Evolutionary conservation across 2,888 invertebrate species (phyloP), one percentile per base, ranked within the genome.

Genomic region (Epinotia nisella): DNA sequence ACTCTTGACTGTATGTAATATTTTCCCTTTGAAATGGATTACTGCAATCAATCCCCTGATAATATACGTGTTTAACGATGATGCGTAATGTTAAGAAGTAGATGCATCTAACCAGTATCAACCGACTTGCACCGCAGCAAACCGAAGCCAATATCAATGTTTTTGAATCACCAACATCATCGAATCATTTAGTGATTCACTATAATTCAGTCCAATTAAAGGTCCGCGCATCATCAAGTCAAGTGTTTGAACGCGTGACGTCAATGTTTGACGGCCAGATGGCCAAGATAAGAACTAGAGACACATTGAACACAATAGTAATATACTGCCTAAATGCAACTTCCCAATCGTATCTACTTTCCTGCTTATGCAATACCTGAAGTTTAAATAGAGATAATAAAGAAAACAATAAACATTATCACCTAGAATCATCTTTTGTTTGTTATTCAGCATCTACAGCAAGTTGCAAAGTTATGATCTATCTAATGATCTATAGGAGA

Each of bases 121-220:
- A 61, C 71, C 45, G 51, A 19, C 60, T 55, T 15, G 66, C 45
- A 41, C 71, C 61, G 62, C 41, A 19, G 45, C 62, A 49, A 72
- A 72, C 72, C 39, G 51, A 51, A 49, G 13, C 17, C 68, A 68
- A 62, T 72, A 72, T 68, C 62, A 62, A 68, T 72, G 68, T 68
- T 72, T 71, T 72, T 68, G 72, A 72, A 72, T 72, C 72, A 68
- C 56, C 72, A 62, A 62, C 68, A 62, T 67, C 62, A 68, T 67
- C 66, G 71, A 71, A 71, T 71, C 71, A 71, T n/a, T 67, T 66
- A 66, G 66, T 71, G 71, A 71, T 71, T 71, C 71, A 71, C 61
- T 62, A 71, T 71, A 61, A 71, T 71, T 67, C 61, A 66, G 60
- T 55, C 21, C 71, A 71, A 71, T 71, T 71, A 67, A 71, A 67